A percentile compares a stretch with the other conserved stretches of the same genome.
Conservation (phyloP, 2,113 vertebrate species). For the Azemiops feae region DNA sequence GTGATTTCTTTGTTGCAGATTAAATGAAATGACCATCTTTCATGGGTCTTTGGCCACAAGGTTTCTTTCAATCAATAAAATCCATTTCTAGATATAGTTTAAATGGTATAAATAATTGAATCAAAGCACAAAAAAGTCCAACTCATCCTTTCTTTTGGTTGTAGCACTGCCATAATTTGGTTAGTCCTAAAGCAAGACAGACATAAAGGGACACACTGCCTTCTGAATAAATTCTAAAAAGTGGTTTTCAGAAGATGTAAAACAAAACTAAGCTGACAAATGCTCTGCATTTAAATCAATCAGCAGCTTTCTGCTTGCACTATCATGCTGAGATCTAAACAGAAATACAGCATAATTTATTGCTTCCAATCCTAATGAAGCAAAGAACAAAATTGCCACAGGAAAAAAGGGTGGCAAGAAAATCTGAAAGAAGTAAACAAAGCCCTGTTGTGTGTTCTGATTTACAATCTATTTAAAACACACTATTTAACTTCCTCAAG, state of each 20-base stretch:
- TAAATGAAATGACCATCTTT: neutral
- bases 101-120: neutral
- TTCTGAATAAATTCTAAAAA: slow-evolving; percentile 19
- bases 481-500: neutral
- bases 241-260: slow-evolving; percentile 49
- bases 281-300: slow-evolving; percentile 30
- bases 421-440: neutral
- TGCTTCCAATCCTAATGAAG: neutral
- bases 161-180: neutral
- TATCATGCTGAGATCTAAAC: slow-evolving; percentile 16
- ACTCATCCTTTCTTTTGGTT: neutral
- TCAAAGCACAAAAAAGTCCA: neutral
- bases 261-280: slow-evolving; percentile 41
- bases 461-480: neutral
- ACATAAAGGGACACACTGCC: neutral
- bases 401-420: neutral
- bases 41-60: neutral
- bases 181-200: neutral
- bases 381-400: neutral
- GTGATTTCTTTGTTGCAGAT: neutral
- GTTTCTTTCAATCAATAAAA: neutral
- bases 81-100: neutral
- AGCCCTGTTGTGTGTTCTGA: neutral
- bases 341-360: slow-evolving; percentile 24
- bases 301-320: slow-evolving; percentile 23